Base-by-base conservation (phyloP, 35 echinoderm and acorn worm species). In the Chiridota heheva region DNA sequence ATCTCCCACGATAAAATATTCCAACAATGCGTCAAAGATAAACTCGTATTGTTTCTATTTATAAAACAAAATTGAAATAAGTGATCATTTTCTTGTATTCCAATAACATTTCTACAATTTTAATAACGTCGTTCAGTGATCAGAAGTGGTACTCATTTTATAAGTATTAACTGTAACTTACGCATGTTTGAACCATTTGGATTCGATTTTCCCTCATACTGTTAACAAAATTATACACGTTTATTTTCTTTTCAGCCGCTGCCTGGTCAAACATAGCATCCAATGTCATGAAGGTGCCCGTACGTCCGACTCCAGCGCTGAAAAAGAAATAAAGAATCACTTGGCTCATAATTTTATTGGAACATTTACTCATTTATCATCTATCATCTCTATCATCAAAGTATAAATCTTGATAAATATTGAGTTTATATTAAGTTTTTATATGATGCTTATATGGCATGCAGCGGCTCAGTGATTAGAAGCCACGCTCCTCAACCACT, bases 231-330 rank as follows among this genome's bases (percentile, higher is more conserved):
- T 87, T 64, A 12, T 73, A 63, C 16, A 92, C 58, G 60, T 92
- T 82, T 22, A 92, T 37, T 34, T 67, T 80, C 20, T 74, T 49
- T 56, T 86, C 84, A 3, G 66, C 59, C 16, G 26, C 69, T 0
- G 83, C 67, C 84, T 82, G 80, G 34, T 92, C 84, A 58, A 87
- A 48, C 90, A 92, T 92, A 42, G 90, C 68, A 45, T 92, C 90
- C 0, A 92, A 41, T 6, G 84, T 72, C 40, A 92, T 81, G 48
- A 82, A 86, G 4, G 90, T 87, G 24, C 90, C 90, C 2, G 90
- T 92, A 18, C 90, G 76, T 6, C 90, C 90, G 37, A 87, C 90
- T 24, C 90, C 90, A 68, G 90, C 90, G 69, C 90, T 92, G 55
- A 17, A 24, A n/a, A 4, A 38, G 0, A 17, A 77, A 48, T 36